Evolutionary conservation across 2,113 vertebrate genomes (phyloP).

Genomic region (Azemiops feae): DNA sequence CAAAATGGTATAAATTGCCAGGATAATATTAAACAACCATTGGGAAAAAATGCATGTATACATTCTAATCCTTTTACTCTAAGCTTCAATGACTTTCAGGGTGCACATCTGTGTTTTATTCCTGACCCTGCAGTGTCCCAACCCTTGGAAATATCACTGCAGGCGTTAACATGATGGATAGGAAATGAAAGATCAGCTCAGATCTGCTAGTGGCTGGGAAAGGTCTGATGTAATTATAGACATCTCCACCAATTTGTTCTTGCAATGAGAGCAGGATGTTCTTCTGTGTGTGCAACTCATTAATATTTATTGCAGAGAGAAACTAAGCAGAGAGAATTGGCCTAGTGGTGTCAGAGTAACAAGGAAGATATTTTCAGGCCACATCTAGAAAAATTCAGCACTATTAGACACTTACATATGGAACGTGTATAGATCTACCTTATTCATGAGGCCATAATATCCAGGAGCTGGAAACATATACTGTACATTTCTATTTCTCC

Average conservation of each 20-base stretch:
- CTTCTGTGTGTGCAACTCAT: background rate
- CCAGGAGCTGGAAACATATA: background rate
- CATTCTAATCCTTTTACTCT: background rate
- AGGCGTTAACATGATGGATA: background rate
- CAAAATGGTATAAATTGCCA: background rate
- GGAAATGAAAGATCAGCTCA: background rate
- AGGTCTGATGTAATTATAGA: background rate
- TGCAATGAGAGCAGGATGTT: background rate
- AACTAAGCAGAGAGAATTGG: background rate
- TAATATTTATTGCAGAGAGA: slow-evolving; percentile 5
- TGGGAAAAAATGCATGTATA: background rate
- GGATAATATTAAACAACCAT: background rate
- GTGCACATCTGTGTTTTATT: background rate
- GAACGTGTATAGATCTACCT: background rate
- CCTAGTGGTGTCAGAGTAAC: background rate
- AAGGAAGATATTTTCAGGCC: background rate
- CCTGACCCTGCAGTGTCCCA: background rate
- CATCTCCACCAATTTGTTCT: background rate
- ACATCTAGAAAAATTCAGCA: background rate
- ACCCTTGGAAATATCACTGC: background rate
- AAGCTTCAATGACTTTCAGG: background rate
- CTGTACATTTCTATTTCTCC: background rate
- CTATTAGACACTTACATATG: background rate
- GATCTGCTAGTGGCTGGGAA: background rate
- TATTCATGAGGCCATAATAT: background rate